Percentiles rank a stretch among this genome's conserved stretches.
Conservation (phyloP, 2,888 invertebrate genomes). For the Drosophila pseudotalamancana region DNA sequence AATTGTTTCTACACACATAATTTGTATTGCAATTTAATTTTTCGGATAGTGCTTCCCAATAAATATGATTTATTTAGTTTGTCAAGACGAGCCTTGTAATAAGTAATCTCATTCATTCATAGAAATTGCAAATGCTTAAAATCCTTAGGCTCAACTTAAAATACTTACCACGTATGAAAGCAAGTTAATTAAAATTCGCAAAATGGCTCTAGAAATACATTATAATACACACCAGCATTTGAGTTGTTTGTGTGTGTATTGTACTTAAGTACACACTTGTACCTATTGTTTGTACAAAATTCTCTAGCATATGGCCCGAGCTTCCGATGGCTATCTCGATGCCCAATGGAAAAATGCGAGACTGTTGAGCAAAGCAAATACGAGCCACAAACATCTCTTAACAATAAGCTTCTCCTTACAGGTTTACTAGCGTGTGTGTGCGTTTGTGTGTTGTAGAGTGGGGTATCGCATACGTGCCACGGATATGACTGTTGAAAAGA, state of each 20-base stretch:
- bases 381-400: conserved; percentile 36
- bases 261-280: conserved; percentile 49
- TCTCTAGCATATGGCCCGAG: conserved; percentile 50
- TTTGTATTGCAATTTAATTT: no score
- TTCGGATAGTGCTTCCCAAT: no score
- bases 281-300: conserved; percentile 58
- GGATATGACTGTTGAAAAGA: conserved; percentile 67
- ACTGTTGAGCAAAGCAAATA: conserved; percentile 54
- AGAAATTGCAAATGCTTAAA: no score
- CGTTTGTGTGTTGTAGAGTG: conserved; percentile 6
- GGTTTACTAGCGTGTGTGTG: conserved; percentile 15
- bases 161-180: conserved; percentile 39
- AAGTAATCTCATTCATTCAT: no score
- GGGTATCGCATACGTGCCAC: conserved; percentile 56
- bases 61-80: no score
- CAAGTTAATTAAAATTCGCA: conserved; percentile 77
- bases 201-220: conserved; percentile 53
- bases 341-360: conserved; percentile 35
- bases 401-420: conserved; percentile 65
- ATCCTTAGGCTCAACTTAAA: conserved; percentile 8
- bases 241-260: conserved; percentile 17
- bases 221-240: conserved; percentile 12
- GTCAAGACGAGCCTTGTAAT: no score
- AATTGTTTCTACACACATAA: no score
- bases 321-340: conserved; percentile 19